phyloP scores from a whole-genome alignment of 2,797 vertebrate genomes.

The Otolemur crassicaudatus region DNA sequence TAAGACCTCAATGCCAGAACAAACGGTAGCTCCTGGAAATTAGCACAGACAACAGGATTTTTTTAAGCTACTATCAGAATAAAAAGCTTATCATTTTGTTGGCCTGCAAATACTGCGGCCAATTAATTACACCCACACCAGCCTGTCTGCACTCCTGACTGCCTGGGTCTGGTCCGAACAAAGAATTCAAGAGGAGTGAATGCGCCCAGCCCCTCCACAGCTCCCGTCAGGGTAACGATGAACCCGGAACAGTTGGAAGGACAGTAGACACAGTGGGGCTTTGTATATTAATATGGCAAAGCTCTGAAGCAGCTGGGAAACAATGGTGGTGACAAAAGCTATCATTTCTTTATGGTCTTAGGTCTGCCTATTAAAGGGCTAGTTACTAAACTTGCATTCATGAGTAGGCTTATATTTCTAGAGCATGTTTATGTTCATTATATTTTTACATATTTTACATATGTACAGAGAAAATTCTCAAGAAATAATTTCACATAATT shows the following conservation, averaged over 20 bases:
- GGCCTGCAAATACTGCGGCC: not conserved
- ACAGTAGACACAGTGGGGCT: not conserved
- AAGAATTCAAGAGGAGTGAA: not conserved
- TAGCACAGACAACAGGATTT: not conserved
- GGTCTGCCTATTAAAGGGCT: not conserved
- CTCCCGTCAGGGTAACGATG: not conserved
- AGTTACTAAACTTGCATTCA: not conserved
- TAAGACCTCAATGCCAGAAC: not conserved
- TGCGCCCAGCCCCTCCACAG: not conserved
- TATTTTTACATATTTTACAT: not conserved
- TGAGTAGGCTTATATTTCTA: not conserved
- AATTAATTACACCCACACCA: not conserved
- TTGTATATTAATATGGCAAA: not conserved
- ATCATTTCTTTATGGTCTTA: not conserved
- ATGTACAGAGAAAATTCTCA: not conserved
- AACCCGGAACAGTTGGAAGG: not conserved
- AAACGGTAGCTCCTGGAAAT: not conserved
- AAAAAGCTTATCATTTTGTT: not conserved
- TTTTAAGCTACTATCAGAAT: not conserved
- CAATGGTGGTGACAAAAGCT: not conserved
- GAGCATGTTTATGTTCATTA: not conserved
- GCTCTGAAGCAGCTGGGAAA: not conserved
- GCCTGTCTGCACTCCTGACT: not conserved
- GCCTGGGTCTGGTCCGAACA: not conserved
- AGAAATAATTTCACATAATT: not conserved